phyloP scores from a whole-genome alignment of 2,113 vertebrate species.

The Sorex fumeus region DNA sequence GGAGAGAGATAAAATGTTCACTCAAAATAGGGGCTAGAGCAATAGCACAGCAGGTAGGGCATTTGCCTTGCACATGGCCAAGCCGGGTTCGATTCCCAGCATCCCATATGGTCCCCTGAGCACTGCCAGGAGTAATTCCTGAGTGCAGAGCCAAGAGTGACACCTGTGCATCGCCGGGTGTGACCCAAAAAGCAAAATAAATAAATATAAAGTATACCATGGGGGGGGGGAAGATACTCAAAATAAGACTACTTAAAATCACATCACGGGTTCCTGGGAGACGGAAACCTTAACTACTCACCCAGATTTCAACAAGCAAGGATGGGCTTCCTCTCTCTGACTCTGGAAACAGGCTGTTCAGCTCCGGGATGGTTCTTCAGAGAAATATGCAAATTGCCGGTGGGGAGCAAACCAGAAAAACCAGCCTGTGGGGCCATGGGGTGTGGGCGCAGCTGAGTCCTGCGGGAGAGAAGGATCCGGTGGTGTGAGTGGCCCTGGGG shows the following conservation, averaged over 20 bases:
- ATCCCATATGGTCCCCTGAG: no score
- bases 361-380: slow-evolving; percentile 35
- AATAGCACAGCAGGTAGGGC: no score
- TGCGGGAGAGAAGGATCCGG: not conserved
- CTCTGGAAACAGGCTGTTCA: slow-evolving; percentile 38
- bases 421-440: slow-evolving; percentile 6
- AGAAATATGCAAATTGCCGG: slow-evolving; percentile 64
- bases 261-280: not conserved
- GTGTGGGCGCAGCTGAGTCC: not conserved
- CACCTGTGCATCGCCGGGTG: no score
- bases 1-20: not conserved
- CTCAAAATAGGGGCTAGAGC: no score
- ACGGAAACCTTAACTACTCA: slow-evolving; percentile 18
- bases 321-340: not conserved
- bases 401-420: slow-evolving; percentile 74
- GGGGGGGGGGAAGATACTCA: no score
- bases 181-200: no score
- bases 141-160: no score
- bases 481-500: not conserved
- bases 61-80: no score
- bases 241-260: not conserved
- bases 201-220: no score
- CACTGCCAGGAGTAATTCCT: no score
- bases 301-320: slow-evolving; percentile 30
- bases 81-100: no score